Conservation (phyloP, 2,888 invertebrate species). For the Octodonta nipae region DNA sequence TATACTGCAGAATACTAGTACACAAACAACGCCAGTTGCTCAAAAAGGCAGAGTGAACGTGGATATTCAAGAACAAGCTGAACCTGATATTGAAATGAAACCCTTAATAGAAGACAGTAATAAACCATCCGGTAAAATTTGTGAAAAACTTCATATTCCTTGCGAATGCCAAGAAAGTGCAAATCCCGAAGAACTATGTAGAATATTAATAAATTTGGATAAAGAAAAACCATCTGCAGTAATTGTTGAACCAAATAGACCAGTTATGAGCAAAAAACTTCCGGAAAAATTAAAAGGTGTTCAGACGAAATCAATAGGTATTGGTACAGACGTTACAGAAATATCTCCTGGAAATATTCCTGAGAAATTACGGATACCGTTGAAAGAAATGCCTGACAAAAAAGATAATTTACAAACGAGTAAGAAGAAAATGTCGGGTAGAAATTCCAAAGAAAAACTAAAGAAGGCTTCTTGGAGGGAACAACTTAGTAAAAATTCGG, state of each 20-base stretch:
- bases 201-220: slow-evolving; percentile 30
- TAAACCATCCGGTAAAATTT: too few relatives aligned
- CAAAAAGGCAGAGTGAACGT: slow-evolving; percentile 3
- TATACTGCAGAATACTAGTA: slow-evolving; percentile 30
- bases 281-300: too few relatives aligned
- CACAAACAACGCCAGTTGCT: slow-evolving; percentile 30
- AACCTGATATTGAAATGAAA: background rate
- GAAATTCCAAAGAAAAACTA: slow-evolving; percentile 1
- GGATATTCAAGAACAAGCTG: background rate
- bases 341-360: too few relatives aligned
- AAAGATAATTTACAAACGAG: too few relatives aligned
- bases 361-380: too few relatives aligned
- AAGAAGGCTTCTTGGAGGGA: slow-evolving; percentile 23
- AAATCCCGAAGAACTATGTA: slow-evolving; percentile 23
- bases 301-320: too few relatives aligned
- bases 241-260: slow-evolving; percentile 14
- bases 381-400: too few relatives aligned
- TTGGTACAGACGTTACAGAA: too few relatives aligned
- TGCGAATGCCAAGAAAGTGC: slow-evolving; percentile 18
- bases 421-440: too few relatives aligned
- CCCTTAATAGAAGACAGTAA: too few relatives aligned
- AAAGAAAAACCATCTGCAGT: slow-evolving; percentile 25
- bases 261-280: too few relatives aligned
- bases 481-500: slow-evolving; percentile 26
- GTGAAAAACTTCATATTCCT: slow-evolving; percentile 11